Base-by-base conservation (phyloP, 2,888 invertebrate genomes). In the Mayetiola destructor region DNA sequence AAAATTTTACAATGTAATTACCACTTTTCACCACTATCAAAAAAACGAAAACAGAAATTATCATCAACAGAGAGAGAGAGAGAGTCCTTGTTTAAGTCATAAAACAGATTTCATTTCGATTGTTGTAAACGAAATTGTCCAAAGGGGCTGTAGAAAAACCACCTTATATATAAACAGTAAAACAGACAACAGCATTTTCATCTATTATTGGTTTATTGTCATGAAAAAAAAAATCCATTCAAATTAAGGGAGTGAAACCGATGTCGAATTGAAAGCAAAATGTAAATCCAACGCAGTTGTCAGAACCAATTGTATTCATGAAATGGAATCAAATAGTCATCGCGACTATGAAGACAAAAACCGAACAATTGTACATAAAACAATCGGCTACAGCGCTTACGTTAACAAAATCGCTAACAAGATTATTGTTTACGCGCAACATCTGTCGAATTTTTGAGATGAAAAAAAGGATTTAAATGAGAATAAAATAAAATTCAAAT, bases 231-330 rank as follows among this genome's bases (percentile, higher is more conserved):
- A 27, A 48, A n/a, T 16, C 6, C 48, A 27, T 48, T 27, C 14
- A 48, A 48, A 48, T n/a, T 27, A 48, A n/a, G 48, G 48, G 48
- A 48, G 48, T 48, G 48, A 48, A n/a, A n/a, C n/a, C n/a, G n/a
- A n/a, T n/a, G n/a, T n/a, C n/a, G n/a, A n/a, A n/a, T n/a, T n/a
- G 48, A 48, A n/a, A 37, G 4, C 5, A 37, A 48, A 48, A 5
- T 10, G 20, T 21, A 40, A 48, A 48, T n/a, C n/a, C 27, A 48
- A 27, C 48, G 27, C 27, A 16, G 27, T 48, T 16, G 23, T 23
- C 23, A 23, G 27, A 27, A 48, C 48, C 48, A 48, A 48, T 27
- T 48, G 48, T n/a, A 48, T 16, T 6, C 5, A 16, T n/a, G 23
- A 10, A 23, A 23, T 16, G 20, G 14, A 42, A 42, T 42, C 48